A percentile compares a stretch with the other conserved stretches of the same genome.
These are phyloP conservation scores for Oryctolagus cuniculus DNA, from an alignment of 2,113 vertebrate species.

Conservation along the genomic window DNA sequence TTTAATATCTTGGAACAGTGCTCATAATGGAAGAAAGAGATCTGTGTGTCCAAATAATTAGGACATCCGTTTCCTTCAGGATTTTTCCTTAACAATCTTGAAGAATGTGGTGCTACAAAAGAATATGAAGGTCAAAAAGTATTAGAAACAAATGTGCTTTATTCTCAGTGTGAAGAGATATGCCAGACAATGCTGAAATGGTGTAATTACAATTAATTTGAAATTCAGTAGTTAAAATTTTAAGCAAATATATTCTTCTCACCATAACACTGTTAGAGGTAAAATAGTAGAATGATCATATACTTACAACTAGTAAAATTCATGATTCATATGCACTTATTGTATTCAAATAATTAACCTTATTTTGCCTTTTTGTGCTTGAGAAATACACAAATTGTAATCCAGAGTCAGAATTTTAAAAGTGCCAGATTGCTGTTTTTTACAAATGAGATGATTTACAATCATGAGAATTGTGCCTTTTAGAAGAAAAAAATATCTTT, in stretches of 20 bases:
- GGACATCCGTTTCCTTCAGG: background rate
- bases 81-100: background rate
- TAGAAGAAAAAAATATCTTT: constrained; percentile 22
- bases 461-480: background rate
- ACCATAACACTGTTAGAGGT: background rate
- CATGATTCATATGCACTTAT: background rate
- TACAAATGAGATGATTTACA: constrained; percentile 57
- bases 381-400: constrained; percentile 59
- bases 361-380: constrained; percentile 69
- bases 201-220: background rate
- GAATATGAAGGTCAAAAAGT: background rate
- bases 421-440: constrained; percentile 51
- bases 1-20: constrained; percentile 38
- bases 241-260: constrained; percentile 13
- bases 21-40: background rate
- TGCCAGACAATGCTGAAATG: background rate
- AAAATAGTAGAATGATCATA: constrained; percentile 34
- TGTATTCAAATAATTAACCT: constrained; percentile 44
- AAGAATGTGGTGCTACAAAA: background rate
- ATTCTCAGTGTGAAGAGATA: constrained; percentile 22
- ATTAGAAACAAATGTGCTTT: constrained; percentile 31
- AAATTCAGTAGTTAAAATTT: constrained; percentile 1
- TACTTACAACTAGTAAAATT: constrained; percentile 25
- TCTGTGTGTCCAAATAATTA: background rate
- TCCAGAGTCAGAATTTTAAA: constrained; percentile 66